A percentile compares a stretch with the other conserved stretches of the same genome.
These are phyloP conservation scores for Petrophora chlorosata DNA, from an alignment of 2,888 invertebrate genomes.

Conservation along the genomic window DNA sequence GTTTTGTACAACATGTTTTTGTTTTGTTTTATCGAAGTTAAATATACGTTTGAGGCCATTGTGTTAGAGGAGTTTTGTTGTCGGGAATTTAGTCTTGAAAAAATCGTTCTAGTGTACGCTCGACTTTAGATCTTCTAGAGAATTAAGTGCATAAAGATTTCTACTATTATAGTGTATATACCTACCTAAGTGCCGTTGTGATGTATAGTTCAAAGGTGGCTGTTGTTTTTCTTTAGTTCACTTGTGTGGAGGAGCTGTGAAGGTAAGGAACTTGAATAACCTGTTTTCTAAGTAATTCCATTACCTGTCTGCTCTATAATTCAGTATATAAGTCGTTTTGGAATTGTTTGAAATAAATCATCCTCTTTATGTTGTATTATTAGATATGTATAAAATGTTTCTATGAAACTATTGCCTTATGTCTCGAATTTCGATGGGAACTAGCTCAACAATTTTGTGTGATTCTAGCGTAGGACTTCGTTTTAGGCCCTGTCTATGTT, in stretches of 20 bases:
- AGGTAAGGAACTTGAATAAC: conserved; percentile 21
- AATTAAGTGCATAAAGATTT: conserved; percentile 10
- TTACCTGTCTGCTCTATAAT: neutral
- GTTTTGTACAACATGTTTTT: conserved; percentile 71
- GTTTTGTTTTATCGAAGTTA: conserved; percentile 78
- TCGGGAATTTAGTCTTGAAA: conserved; percentile 76
- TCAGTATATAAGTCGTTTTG: neutral
- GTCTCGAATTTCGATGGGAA: no score
- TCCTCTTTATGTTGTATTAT: no score
- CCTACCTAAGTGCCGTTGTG: conserved; percentile 15
- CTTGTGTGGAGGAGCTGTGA: neutral
- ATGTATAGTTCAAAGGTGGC: conserved; percentile 4
- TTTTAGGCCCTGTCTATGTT: no score
- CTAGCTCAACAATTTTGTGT: no score
- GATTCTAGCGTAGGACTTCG: no score
- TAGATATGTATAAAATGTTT: no score
- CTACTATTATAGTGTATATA: conserved; percentile 1
- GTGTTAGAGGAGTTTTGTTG: conserved; percentile 68
- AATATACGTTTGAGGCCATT: conserved; percentile 80
- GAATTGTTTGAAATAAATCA: no score
- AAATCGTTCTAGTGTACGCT: conserved; percentile 75
- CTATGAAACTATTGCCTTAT: no score
- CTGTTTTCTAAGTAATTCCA: conserved; percentile 5
- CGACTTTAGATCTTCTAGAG: conserved; percentile 46
- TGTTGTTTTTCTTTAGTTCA: neutral